Evolutionary conservation across 2,113 vertebrate genomes (phyloP).

Genomic region (Naja naja): DNA sequence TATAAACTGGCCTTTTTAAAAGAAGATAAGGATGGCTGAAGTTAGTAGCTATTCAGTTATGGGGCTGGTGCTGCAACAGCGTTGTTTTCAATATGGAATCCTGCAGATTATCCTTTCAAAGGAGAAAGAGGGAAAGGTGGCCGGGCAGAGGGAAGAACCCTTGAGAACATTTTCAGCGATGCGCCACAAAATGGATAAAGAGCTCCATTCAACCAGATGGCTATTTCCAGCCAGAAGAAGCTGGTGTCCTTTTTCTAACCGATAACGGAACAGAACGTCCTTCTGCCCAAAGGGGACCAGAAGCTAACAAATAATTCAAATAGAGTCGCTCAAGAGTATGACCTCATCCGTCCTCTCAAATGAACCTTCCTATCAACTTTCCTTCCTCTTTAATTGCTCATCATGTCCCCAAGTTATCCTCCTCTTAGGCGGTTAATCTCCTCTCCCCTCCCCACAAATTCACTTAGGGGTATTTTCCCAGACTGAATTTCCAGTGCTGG

Average conservation of each 20-base stretch:
- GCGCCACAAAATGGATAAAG: not conserved
- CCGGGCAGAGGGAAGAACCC: not conserved
- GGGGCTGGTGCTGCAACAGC: not conserved
- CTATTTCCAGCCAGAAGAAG: not conserved
- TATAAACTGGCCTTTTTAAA: not conserved
- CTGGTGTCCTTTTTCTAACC: not conserved
- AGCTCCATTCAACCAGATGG: not conserved
- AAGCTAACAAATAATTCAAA: not conserved
- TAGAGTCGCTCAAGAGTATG: not conserved
- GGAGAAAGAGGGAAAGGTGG: not conserved
- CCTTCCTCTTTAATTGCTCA: not conserved
- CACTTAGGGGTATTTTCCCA: not conserved
- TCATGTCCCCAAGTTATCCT: not conserved
- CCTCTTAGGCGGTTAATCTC: no score
- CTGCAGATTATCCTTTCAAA: not conserved
- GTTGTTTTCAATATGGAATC: not conserved
- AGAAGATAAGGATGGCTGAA: not conserved
- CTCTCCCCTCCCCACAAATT: not conserved
- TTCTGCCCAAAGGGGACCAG: not conserved
- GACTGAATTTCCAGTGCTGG: not conserved
- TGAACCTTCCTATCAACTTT: not conserved
- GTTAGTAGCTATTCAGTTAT: not conserved
- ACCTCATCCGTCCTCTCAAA: not conserved
- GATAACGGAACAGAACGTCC: not conserved
- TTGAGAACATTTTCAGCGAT: not conserved